A percentile compares a stretch with the other conserved stretches of the same genome.
Evolutionary conservation across 2,797 vertebrate species (phyloP).

Genomic region (Peromyscus eremicus): DNA sequence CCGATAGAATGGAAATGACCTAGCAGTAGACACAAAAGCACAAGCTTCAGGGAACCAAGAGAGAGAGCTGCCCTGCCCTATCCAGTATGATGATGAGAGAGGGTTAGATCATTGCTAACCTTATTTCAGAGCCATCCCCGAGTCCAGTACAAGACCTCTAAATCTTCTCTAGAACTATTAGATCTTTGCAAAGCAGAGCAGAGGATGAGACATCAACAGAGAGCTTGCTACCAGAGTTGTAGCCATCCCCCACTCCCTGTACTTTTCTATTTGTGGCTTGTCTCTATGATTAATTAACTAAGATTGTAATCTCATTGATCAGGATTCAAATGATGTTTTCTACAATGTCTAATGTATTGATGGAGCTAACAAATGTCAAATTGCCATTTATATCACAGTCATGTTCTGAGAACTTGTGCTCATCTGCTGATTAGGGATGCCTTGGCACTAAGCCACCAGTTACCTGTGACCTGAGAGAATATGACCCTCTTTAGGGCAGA

Average conservation of each 20-base stretch:
- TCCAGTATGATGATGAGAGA: not conserved
- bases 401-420: not conserved
- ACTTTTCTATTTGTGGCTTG: slow-evolving; percentile 31
- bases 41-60: not conserved
- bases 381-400: not conserved
- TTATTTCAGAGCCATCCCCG: not conserved
- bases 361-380: slow-evolving; percentile 35
- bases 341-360: not conserved
- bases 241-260: not conserved
- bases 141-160: accelerated
- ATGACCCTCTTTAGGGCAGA: not conserved
- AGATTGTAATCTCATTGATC: slow-evolving; percentile 70
- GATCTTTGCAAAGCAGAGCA: no score
- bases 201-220: not conserved
- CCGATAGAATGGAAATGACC: not conserved
- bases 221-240: not conserved
- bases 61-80: not conserved
- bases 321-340: slow-evolving; percentile 26
- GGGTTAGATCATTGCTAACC: not conserved
- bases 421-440: accelerated
- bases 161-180: not conserved
- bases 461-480: not conserved
- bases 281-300: slow-evolving; percentile 57
- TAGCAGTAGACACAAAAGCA: not conserved
- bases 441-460: accelerated